These are phyloP conservation scores for Xylota sylvarum DNA, from an alignment of 2,888 invertebrate species.

Conservation along the genomic window DNA sequence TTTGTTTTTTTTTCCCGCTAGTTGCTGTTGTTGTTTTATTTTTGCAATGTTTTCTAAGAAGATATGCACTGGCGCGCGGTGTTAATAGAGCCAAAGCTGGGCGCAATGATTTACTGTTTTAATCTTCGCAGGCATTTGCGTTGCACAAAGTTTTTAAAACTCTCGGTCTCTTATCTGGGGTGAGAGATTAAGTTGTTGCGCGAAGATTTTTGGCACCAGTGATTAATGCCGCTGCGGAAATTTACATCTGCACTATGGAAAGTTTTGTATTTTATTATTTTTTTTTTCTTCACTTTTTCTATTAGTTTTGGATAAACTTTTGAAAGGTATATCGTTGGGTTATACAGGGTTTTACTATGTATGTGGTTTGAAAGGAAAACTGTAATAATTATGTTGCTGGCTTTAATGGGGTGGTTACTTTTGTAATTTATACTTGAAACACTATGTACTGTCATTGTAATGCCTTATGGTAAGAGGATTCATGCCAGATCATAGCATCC, in stretches of 20 bases:
- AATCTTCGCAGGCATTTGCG: slow-evolving; percentile 73
- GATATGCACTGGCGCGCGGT: slow-evolving; percentile 54
- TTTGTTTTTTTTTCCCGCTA: slow-evolving; percentile 29
- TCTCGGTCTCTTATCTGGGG: slow-evolving; percentile 74
- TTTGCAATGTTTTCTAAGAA: slow-evolving; percentile 30
- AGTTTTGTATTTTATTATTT: slow-evolving; percentile 67
- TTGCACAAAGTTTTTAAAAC: slow-evolving; percentile 68
- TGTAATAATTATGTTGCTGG: slow-evolving; percentile 2
- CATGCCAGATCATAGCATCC: no score
- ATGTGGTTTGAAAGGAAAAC: slow-evolving; percentile 1
- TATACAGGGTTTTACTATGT: slow-evolving; percentile 4
- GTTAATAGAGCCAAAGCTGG: slow-evolving; percentile 74
- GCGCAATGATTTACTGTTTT: slow-evolving; percentile 74
- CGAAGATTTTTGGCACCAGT: slow-evolving; percentile 74
- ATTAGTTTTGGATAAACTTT: slow-evolving; percentile 59
- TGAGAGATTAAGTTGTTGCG: slow-evolving; percentile 75
- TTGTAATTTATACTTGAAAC: not conserved
- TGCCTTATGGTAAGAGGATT: no score
- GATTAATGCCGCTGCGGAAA: slow-evolving; percentile 69
- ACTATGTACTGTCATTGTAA: no score
- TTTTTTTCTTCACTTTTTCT: slow-evolving; percentile 9
- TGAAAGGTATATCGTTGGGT: slow-evolving; percentile 36
- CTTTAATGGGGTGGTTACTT: not conserved
- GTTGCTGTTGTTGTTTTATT: not conserved
- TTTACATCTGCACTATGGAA: slow-evolving; percentile 60